phyloP scores from a whole-genome alignment of 1,140 invertebrate species.

The Cotesia chilonis region DNA sequence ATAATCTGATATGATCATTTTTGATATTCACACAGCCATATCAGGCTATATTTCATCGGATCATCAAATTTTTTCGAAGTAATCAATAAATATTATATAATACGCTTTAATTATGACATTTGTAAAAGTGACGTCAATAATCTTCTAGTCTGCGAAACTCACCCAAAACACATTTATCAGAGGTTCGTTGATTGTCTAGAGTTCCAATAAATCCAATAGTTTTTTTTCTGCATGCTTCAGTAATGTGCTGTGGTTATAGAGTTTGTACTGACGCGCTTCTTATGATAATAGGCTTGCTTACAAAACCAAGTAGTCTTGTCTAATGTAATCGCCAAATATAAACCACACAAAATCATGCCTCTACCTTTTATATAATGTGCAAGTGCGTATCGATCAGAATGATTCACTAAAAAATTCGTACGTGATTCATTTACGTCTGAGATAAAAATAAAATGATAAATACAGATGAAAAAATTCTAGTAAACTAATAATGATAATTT shows the following conservation, averaged over 20 bases:
- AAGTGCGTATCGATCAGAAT: not conserved
- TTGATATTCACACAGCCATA: too few species aligned
- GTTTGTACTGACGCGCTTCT: constrained; percentile 8
- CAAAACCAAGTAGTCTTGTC: constrained; percentile 4
- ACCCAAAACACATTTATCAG: constrained; percentile 34
- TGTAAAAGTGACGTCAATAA: not conserved
- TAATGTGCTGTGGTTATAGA: constrained; percentile 5
- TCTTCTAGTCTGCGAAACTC: not conserved
- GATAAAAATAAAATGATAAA: not conserved
- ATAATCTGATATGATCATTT: too few species aligned
- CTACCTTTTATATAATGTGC: not conserved
- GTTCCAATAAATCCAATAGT: constrained; percentile 36
- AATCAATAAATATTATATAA: too few species aligned
- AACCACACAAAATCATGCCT: constrained; percentile 17
- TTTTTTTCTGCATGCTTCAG: constrained; percentile 30
- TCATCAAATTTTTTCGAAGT: too few species aligned
- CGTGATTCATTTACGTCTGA: constrained; percentile 25
- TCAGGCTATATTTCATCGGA: too few species aligned
- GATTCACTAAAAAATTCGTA: not conserved
- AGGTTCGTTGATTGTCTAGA: constrained; percentile 28
- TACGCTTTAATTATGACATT: too few species aligned
- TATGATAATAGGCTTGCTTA: constrained; percentile 10
- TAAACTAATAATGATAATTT: not conserved
- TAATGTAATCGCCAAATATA: constrained; percentile 6
- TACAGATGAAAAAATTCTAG: not conserved